Base-by-base conservation (phyloP, 2,888 invertebrate species). In the Drosophila meridionalis region DNA sequence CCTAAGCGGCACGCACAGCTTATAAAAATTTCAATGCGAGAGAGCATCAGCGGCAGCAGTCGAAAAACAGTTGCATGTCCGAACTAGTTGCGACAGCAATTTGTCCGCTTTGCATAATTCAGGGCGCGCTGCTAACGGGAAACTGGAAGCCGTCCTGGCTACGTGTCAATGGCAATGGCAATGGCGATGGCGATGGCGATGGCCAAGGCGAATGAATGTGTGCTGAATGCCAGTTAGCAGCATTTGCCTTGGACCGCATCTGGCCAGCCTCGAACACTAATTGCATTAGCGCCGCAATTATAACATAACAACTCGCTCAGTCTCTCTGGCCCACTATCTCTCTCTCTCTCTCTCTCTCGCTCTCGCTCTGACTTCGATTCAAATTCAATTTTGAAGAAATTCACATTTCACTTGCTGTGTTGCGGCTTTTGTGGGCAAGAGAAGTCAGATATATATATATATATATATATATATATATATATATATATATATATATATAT, bases 51-150 rank as follows among this genome's bases (percentile, higher is more conserved):
- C 42, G 55, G 66, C 45, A 32, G 60, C 42, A 58, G 70, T 42
- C 50, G 63, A 56, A 74, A 81, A 81, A 70, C 78, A 75, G 75
- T 87, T 81, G 84, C 89, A 89, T 79, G 89, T 72, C 79, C 78
- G 65, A 66, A 75, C 83, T 81, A 83, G 86, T 88, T 83, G 69
- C 66, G 58, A 69, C 71, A 83, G 76, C 84, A 74, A 73, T 85
- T 82, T 73, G 58, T 59, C 82, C 82, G 65, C 36, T 79, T 77
- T 84, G 82, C 82, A 89, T 85, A 75, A 85, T 85, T 89, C 73
- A 85, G 45, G 43, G 60, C 53, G 65, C 43, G 36, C 52, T 34
- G 43, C 32, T 55, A 42, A 43, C 43, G 55, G 55, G 34, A n/a
- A 32, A 4, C 26, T 47, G 28, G 7, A 1, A n/a, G 55, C 48